A percentile compares a stretch with the other conserved stretches of the same genome.
Conservation (phyloP, 2,113 vertebrate species). For the Ceratotherium simum region DNA sequence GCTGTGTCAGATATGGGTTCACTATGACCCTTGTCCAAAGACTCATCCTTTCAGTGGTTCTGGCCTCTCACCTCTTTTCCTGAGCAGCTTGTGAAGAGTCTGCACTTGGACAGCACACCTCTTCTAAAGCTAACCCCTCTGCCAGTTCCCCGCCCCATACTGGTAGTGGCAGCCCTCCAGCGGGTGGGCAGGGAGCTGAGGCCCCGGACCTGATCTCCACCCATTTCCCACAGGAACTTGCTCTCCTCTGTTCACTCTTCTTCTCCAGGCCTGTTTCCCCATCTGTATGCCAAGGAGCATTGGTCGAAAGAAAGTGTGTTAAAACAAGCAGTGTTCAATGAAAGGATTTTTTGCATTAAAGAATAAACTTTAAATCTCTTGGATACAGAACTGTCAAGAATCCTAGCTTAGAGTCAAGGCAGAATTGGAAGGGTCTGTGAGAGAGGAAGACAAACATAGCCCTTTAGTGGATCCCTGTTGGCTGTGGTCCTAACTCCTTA, state of each 20-base stretch:
- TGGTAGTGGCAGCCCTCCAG: neutral
- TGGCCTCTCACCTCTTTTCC: slow-evolving; percentile 32
- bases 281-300: neutral
- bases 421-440: neutral
- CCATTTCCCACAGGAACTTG: neutral
- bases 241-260: neutral
- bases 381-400: slow-evolving; percentile 13
- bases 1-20: neutral
- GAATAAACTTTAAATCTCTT: slow-evolving; percentile 34
- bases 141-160: neutral
- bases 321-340: slow-evolving; percentile 49
- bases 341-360: slow-evolving; percentile 57
- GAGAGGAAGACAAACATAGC: slow-evolving; percentile 17
- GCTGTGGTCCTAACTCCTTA: neutral
- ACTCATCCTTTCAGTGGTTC: neutral
- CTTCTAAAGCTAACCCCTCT: neutral
- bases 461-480: neutral
- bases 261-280: neutral
- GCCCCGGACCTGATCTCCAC: neutral
- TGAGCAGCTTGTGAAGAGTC: neutral
- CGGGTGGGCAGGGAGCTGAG: neutral
- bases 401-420: slow-evolving; percentile 13
- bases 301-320: slow-evolving; percentile 55
- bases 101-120: neutral
- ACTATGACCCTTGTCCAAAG: slow-evolving; percentile 4